phyloP scores from a whole-genome alignment of 2,797 vertebrate species.

The Propithecus perrieri region DNA sequence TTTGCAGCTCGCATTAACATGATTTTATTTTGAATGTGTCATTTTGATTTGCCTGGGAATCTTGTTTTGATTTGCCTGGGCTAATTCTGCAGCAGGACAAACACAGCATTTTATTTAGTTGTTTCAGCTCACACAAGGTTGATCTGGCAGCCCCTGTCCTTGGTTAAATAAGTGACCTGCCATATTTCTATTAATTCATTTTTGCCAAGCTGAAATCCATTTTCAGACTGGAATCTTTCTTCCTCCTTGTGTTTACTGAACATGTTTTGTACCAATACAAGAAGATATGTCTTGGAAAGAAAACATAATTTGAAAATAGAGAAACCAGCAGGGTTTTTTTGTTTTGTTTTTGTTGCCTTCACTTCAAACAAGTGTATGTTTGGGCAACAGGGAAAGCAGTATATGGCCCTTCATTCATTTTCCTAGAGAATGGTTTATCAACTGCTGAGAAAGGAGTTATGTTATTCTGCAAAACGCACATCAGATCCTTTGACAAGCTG shows the following conservation, averaged over 20 bases:
- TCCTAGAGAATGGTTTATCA: constrained; percentile 75
- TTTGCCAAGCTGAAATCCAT: constrained; percentile 61
- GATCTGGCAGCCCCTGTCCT: constrained; percentile 30
- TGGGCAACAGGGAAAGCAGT: constrained; percentile 65
- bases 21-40: constrained; percentile 76
- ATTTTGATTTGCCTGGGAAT: constrained; percentile 72
- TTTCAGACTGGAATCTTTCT: constrained; percentile 60
- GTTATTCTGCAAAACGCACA: constrained; percentile 77
- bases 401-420: constrained; percentile 74
- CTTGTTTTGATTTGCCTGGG: constrained; percentile 67
- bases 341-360: constrained; percentile 12
- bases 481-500: constrained; percentile 81
- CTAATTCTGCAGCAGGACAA: constrained; percentile 56
- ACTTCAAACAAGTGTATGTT: constrained; percentile 75
- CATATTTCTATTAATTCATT: constrained; percentile 67
- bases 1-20: constrained; percentile 51
- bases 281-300: constrained; percentile 51
- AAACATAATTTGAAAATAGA: constrained; percentile 45
- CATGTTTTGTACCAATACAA: constrained; percentile 56
- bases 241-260: constrained; percentile 63
- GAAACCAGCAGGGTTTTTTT: constrained; percentile 41
- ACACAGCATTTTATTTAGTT: not conserved
- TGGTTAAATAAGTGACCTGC: constrained; percentile 65
- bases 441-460: constrained; percentile 70
- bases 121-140: constrained; percentile 45